Evolutionary conservation across 2,888 invertebrate genomes (phyloP).

Genomic region (Eledone cirrhosa): DNA sequence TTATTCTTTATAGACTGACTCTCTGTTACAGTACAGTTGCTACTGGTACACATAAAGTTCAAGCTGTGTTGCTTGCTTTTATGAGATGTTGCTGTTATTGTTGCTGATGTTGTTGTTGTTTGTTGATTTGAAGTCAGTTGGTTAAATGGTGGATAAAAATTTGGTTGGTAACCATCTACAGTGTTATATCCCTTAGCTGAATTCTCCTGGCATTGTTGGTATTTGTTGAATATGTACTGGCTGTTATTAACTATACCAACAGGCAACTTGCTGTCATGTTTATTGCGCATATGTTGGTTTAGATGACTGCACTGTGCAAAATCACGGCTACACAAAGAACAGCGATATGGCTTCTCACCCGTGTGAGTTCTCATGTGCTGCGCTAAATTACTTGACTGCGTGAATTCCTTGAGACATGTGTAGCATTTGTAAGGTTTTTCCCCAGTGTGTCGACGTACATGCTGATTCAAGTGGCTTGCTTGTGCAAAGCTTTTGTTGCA

Average conservation of each 20-base stretch:
- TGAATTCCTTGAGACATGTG: slow-evolving; percentile 22
- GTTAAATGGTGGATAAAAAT: slow-evolving; percentile 6
- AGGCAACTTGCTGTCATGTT: slow-evolving; percentile 9
- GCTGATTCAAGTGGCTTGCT: slow-evolving; percentile 21
- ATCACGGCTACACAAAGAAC: slow-evolving; percentile 19
- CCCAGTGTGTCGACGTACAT: slow-evolving; percentile 19
- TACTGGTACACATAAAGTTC: no score
- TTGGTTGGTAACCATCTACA: slow-evolving; percentile 1
- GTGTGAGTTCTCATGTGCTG: slow-evolving; percentile 23
- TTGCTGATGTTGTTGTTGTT: slow-evolving; percentile 4
- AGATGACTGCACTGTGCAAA: slow-evolving; percentile 25
- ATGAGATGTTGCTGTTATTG: neutral
- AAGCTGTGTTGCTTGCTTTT: no score
- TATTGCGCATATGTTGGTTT: slow-evolving; percentile 26
- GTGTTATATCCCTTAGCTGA: neutral
- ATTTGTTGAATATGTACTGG: slow-evolving; percentile 3
- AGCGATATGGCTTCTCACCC: slow-evolving; percentile 18
- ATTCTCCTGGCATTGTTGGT: neutral
- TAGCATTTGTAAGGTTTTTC: slow-evolving; percentile 22
- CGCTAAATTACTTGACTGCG: slow-evolving; percentile 13
- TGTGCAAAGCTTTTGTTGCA: slow-evolving; percentile 24
- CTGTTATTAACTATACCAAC: neutral
- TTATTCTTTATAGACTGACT: neutral
- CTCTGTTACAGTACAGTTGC: no score
- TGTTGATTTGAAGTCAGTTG: slow-evolving; percentile 3